A percentile compares a stretch with the other conserved stretches of the same genome.
These are phyloP conservation scores for Diadumene lineata DNA, from an alignment of 92 coral and sea anemone species.

Conservation along the genomic window DNA sequence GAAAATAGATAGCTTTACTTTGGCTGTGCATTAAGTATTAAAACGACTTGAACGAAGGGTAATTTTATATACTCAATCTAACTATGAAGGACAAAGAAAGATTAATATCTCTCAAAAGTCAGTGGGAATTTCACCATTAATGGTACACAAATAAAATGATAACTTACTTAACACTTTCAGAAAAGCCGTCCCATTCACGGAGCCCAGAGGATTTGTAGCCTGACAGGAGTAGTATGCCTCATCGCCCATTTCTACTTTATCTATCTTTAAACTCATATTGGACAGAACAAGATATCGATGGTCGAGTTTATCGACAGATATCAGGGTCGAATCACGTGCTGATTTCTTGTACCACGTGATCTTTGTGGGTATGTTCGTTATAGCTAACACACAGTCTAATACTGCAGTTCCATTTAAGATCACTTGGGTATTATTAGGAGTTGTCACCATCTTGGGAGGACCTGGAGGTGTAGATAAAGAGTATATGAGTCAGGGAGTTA, in stretches of 20 bases:
- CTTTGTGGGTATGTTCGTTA: conserved; percentile 32
- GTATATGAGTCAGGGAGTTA: too few relatives aligned
- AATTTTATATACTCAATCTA: too few relatives aligned
- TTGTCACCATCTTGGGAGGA: conserved; percentile 48
- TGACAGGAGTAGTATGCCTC: conserved; percentile 67
- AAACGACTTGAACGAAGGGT: too few relatives aligned
- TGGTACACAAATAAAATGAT: not conserved
- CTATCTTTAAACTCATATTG: conserved; percentile 66
- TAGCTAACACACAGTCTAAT: conserved; percentile 60
- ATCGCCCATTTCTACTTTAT: conserved; percentile 52
- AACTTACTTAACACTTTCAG: conserved; percentile 74
- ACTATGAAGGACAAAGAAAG: too few relatives aligned
- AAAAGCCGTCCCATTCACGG: conserved; percentile 46
- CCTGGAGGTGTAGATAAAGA: conserved; percentile 25
- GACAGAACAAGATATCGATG: conserved; percentile 64
- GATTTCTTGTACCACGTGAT: conserved; percentile 57
- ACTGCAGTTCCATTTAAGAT: conserved; percentile 56
- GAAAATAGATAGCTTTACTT: too few relatives aligned
- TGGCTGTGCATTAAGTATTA: too few relatives aligned
- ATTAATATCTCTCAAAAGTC: too few relatives aligned
- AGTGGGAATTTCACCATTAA: too few relatives aligned
- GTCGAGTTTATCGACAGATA: conserved; percentile 52
- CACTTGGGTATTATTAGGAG: conserved; percentile 48
- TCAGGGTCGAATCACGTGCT: conserved; percentile 22
- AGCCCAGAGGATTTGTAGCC: conserved; percentile 70